These are phyloP conservation scores for Brachynemurus nebulosus DNA, from an alignment of 2,888 invertebrate species.

Conservation along the genomic window DNA sequence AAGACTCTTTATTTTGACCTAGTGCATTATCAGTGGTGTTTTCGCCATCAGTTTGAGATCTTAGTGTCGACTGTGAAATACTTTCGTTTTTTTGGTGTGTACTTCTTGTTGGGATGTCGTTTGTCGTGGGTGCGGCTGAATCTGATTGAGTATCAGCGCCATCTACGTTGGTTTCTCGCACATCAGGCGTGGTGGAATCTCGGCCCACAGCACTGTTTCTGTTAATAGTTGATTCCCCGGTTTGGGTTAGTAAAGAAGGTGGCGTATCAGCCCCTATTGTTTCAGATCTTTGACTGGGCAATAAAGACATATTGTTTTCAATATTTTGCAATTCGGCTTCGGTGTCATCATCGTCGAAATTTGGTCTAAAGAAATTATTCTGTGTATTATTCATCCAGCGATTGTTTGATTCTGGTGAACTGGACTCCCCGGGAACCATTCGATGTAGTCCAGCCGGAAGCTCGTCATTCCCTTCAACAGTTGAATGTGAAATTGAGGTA, in stretches of 20 bases:
- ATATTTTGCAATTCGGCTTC: conserved; percentile 20
- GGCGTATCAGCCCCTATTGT: conserved; percentile 33
- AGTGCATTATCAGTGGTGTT: conserved; percentile 23
- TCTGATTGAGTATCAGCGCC: conserved; percentile 33
- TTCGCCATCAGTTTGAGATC: conserved; percentile 29
- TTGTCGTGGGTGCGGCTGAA: conserved; percentile 24
- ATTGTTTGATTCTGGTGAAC: conserved; percentile 29
- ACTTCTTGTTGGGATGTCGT: conserved; percentile 16
- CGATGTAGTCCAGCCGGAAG: conserved; percentile 42
- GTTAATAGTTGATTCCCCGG: conserved; percentile 14
- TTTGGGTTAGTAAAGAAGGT: conserved; percentile 19
- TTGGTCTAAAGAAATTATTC: conserved; percentile 4
- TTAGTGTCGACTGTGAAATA: conserved; percentile 20
- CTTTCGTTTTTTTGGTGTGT: conserved; percentile 14
- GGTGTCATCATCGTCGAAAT: conserved; percentile 17
- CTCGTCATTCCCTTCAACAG: conserved; percentile 15
- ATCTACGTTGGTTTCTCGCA: conserved; percentile 38
- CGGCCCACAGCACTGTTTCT: conserved; percentile 25
- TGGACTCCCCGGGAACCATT: conserved; percentile 48
- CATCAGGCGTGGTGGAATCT: conserved; percentile 16
- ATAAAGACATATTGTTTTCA: conserved; percentile 20
- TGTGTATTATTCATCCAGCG: conserved; percentile 9
- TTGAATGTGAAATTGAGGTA: conserved; percentile 9
- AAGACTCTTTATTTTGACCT: conserved; percentile 15
- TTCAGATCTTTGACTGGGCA: conserved; percentile 27